Evolutionary conservation across 2,888 invertebrate genomes (phyloP).

Genomic region (Atherix ibis): DNA sequence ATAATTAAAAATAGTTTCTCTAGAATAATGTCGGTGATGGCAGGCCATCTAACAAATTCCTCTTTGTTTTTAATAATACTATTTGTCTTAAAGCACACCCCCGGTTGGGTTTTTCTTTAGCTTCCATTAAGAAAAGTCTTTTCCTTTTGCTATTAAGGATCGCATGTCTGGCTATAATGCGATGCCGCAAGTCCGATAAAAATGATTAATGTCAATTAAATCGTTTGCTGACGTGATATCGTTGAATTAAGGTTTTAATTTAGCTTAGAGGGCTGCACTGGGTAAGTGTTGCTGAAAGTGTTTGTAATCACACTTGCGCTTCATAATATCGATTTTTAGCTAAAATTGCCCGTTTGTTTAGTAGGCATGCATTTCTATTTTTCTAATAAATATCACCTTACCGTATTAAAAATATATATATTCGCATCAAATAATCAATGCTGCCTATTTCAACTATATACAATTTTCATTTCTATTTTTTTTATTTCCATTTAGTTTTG

Average conservation of each 20-base stretch:
- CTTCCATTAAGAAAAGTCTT: neutral
- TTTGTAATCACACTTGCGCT: neutral
- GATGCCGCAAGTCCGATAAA: constrained; percentile 11
- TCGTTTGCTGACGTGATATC: constrained; percentile 13
- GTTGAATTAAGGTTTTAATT: constrained; percentile 12
- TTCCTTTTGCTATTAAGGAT: constrained; percentile 7
- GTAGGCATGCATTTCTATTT: too few relatives aligned
- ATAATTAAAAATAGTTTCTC: neutral
- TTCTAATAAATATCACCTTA: too few relatives aligned
- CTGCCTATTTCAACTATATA: too few relatives aligned
- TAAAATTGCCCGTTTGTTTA: too few relatives aligned
- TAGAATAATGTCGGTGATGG: neutral
- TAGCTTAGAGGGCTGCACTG: neutral
- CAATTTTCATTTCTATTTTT: too few relatives aligned
- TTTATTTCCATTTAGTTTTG: too few relatives aligned
- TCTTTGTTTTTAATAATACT: neutral
- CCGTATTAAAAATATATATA: too few relatives aligned
- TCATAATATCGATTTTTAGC: too few relatives aligned
- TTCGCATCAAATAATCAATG: too few relatives aligned
- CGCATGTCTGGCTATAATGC: constrained; percentile 10
- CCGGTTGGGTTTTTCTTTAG: too few relatives aligned
- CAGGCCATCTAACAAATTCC: neutral
- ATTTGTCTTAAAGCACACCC: neutral
- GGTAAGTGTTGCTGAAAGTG: neutral
- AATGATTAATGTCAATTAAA: constrained; percentile 13